phyloP scores from a whole-genome alignment of 2,888 invertebrate species.

The Kryphioiulus occultus region DNA sequence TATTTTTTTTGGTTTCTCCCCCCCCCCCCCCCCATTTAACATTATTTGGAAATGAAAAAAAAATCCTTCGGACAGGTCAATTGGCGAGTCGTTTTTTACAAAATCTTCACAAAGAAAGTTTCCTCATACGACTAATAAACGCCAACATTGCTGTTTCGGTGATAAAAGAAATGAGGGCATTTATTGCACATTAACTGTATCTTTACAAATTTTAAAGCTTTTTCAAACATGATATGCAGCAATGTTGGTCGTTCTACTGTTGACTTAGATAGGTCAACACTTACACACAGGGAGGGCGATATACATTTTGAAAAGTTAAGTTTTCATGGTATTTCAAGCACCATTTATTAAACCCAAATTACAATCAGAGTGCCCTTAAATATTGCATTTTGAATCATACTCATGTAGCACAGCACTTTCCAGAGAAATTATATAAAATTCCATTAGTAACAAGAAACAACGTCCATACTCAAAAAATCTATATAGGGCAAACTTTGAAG shows the following conservation, averaged over 20 bases:
- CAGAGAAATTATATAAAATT: too few relatives aligned
- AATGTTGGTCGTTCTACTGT: neutral
- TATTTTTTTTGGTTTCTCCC: neutral
- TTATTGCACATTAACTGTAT: neutral
- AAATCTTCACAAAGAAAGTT: conserved; percentile 25
- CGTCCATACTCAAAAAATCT: too few relatives aligned
- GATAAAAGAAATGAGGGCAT: neutral
- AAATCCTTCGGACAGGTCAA: neutral
- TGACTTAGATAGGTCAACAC: too few relatives aligned
- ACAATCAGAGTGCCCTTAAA: too few relatives aligned
- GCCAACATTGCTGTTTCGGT: neutral
- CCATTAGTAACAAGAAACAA: too few relatives aligned
- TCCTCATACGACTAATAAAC: neutral
- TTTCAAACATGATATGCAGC: neutral
- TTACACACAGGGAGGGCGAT: too few relatives aligned
- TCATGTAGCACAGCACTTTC: too few relatives aligned
- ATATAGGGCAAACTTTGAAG: too few relatives aligned
- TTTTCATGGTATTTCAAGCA: too few relatives aligned
- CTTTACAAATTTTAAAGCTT: neutral
- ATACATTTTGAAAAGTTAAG: too few relatives aligned
- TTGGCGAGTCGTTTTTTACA: neutral
- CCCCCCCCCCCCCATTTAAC: neutral
- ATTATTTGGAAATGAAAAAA: conserved; percentile 41
- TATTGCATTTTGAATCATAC: too few relatives aligned
- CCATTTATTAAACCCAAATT: too few relatives aligned